Evolutionary conservation across 1,140 invertebrate genomes (phyloP), one percentile per base, ranked within the genome.

Genomic region (Drosophila watanabei): DNA sequence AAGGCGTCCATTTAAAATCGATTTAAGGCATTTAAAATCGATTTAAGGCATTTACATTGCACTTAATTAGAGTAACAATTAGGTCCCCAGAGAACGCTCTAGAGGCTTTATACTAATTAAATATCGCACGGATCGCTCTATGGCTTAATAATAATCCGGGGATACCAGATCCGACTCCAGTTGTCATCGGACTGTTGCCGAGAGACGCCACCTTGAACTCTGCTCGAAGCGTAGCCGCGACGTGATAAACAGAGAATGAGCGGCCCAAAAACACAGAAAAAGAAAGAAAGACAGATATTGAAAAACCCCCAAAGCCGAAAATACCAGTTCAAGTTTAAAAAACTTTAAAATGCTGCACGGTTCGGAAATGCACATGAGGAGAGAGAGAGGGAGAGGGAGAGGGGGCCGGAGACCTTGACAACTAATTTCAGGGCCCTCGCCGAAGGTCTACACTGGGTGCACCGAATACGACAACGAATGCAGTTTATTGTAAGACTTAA

Each of bases 321-420:
- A 86, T 86, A 80, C 75, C 86, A 89, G 86, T 89, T 89, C 85
- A 88, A 89, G 85, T 88, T 89, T 79, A 84, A 78, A 76, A 24
- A 24, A 24, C 24, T 69, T 79, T 75, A 37, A 73, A 78, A 78
- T 79, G 45, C 57, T 78, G 72, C 48, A 68, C 57, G 66, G 71
- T 61, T 85, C 86, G 70, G 79, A 90, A 90, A 90, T 90, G 85
- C 86, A 88, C 52, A 63, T 48, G 70, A 24, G 24, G 24, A 24
- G 24, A 24, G 24, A 49, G 54, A 54, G 65, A 32, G 11, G 24
- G 37, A 59, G 69, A 41, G 76, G 52, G 64, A 62, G 69, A 65
- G 70, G 68, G 46, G 52, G 45, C 16, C 16, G 33, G 14, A 39
- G 75, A 80, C 86, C 86, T 89, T 89, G 86, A 90, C 86, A 89